phyloP scores from a whole-genome alignment of 2,888 invertebrate genomes.

The Cactoblastis cactorum region DNA sequence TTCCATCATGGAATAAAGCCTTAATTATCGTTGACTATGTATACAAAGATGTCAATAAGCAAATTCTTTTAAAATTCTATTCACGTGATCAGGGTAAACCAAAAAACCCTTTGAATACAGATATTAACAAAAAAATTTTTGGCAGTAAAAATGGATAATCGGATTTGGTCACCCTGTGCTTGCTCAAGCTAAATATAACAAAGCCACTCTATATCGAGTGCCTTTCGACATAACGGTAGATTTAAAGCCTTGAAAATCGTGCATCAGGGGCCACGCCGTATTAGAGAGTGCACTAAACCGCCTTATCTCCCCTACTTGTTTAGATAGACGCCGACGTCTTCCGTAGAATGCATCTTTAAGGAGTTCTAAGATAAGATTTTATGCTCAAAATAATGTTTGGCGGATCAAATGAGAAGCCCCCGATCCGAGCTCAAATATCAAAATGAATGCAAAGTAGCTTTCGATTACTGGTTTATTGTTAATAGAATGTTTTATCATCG shows the following conservation, averaged over 20 bases:
- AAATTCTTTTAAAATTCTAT: not conserved
- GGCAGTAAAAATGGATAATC: constrained; percentile 23
- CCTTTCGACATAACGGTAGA: constrained; percentile 44
- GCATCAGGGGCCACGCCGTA: constrained; percentile 40
- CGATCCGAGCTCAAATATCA: constrained; percentile 9
- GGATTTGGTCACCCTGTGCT: constrained; percentile 23
- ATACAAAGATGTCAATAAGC: not conserved
- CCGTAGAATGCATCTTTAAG: constrained; percentile 63
- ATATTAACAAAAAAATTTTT: constrained; percentile 5
- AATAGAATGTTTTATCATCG: constrained; percentile 12
- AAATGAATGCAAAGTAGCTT: constrained; percentile 15
- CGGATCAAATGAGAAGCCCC: constrained; percentile 31
- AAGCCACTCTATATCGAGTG: constrained; percentile 31
- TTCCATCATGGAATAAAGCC: no score
- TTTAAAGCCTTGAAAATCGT: constrained; percentile 47
- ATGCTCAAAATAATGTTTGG: constrained; percentile 51
- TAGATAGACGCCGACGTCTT: constrained; percentile 56
- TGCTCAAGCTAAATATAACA: constrained; percentile 23
- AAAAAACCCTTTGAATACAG: not conserved
- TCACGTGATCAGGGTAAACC: not conserved
- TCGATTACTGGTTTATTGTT: constrained; percentile 14
- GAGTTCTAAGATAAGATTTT: constrained; percentile 59
- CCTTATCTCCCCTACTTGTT: constrained; percentile 65
- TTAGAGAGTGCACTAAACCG: constrained; percentile 58
- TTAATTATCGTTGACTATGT: not conserved